Conservation (phyloP, 1,140 invertebrate species). For the Telenomus remus region DNA sequence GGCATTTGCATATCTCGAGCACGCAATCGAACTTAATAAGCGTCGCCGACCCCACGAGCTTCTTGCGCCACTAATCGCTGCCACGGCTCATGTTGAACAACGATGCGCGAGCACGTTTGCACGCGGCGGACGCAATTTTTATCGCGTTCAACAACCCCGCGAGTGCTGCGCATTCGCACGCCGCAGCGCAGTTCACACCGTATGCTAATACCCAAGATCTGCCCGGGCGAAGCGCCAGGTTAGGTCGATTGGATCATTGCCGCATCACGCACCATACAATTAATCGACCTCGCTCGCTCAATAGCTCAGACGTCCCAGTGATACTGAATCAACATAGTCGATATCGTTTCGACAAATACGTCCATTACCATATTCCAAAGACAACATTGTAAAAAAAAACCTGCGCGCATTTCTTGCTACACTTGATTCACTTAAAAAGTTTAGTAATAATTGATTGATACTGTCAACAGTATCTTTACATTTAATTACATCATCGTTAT, state of each 20-base stretch:
- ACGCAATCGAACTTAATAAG: slow-evolving; percentile 58
- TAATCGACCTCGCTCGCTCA: slow-evolving; percentile 23
- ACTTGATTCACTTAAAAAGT: too few relatives aligned
- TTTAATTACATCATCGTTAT: too few relatives aligned
- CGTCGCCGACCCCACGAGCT: slow-evolving; percentile 15
- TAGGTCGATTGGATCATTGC: slow-evolving; percentile 48
- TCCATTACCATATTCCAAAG: slow-evolving; percentile 9
- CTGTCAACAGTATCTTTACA: too few relatives aligned
- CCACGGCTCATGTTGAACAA: slow-evolving; percentile 26
- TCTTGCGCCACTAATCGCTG: slow-evolving; percentile 26
- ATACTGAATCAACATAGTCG: slow-evolving; percentile 27
- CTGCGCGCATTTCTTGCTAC: too few relatives aligned
- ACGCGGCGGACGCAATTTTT: slow-evolving; percentile 35
- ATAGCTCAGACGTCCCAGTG: slow-evolving; percentile 25
- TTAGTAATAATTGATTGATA: too few relatives aligned
- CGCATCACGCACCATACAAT: slow-evolving; percentile 40
- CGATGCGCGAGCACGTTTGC: slow-evolving; percentile 45
- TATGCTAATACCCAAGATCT: slow-evolving; percentile 43
- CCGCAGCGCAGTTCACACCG: slow-evolving; percentile 32
- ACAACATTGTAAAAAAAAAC: too few relatives aligned
- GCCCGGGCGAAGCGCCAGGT: slow-evolving; percentile 30
- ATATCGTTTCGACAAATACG: slow-evolving; percentile 27
- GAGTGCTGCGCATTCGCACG: slow-evolving; percentile 40
- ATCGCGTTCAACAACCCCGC: slow-evolving; percentile 51
- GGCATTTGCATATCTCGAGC: slow-evolving; percentile 55